Evolutionary conservation across 2,888 invertebrate genomes (phyloP), one percentile per base, ranked within the genome.

Genomic region (Eupithecia vulgata): DNA sequence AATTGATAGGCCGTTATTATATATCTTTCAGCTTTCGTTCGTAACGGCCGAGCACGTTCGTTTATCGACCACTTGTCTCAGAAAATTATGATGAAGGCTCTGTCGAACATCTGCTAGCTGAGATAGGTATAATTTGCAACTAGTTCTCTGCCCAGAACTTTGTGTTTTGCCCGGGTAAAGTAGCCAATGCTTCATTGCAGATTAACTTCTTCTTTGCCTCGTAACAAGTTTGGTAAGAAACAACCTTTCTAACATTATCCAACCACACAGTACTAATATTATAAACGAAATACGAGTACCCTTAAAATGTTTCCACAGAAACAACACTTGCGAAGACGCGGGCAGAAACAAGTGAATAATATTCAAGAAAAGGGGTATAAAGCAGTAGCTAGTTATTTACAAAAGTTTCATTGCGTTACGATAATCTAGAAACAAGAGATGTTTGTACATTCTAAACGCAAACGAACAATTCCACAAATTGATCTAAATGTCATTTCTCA

Each of bases 11-110:
- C 40, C 64, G n/a, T 37, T 64, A n/a, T 64, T 64, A 64, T 64
- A 35, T 64, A 30, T 62, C 17, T 45, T 64, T 37, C 64, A 21
- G 64, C 64, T 37, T 64, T 40, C n/a, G 64, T 12, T 21, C n/a
- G 21, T 64, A 64, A 64, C 64, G 64, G 64, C 1, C 62, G 13
- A 40, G 64, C 64, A 62, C 64, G 64, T 37, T 64, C 64, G 40
- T 35, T 40, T 64, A 64, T 64, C 64, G 64, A 64, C 64, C 64
- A 64, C 64, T 64, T 64, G 64, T 64, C 64, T 64, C 37, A 21
- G 64, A 64, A 64, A 64, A 62, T 64, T 64, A 64, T 40, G 64
- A 64, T 64, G 45, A 66, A 66, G 66, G 45, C 30, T 42, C 45
- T 40, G n/a, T 37, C 13, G 35, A 64, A 21, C 64, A 64, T 35